These are phyloP conservation scores for Erpornis zantholeuca DNA, from an alignment of 2,113 vertebrate species.

Conservation along the genomic window DNA sequence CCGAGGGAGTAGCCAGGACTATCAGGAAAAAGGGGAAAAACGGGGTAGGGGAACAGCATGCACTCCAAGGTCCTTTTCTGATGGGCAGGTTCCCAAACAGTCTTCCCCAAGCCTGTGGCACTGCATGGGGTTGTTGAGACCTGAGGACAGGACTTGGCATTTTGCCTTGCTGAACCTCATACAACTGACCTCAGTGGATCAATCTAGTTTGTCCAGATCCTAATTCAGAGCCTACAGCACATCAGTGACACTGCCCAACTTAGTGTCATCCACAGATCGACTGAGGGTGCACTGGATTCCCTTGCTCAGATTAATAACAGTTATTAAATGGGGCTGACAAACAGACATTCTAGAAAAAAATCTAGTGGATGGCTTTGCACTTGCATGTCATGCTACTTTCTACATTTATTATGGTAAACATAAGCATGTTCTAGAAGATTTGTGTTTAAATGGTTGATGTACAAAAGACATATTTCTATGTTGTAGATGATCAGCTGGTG, in stretches of 20 bases:
- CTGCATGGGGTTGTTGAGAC: background rate
- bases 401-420: background rate
- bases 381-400: background rate
- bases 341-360: background rate
- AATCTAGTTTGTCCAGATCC: background rate
- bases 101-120: background rate
- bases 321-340: background rate
- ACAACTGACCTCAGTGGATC: too few species aligned
- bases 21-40: too few species aligned
- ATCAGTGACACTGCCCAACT: background rate
- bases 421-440: background rate
- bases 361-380: background rate
- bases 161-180: background rate
- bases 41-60: too few species aligned
- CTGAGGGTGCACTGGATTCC: background rate
- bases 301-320: background rate
- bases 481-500: background rate
- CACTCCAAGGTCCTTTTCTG: accelerated
- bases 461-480: background rate
- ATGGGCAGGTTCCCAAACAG: background rate
- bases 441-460: background rate
- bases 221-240: background rate
- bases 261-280: background rate
- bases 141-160: background rate
- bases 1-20: too few species aligned